Conservation (phyloP, 2,888 invertebrate species). For the Hyposoter dolosus region DNA sequence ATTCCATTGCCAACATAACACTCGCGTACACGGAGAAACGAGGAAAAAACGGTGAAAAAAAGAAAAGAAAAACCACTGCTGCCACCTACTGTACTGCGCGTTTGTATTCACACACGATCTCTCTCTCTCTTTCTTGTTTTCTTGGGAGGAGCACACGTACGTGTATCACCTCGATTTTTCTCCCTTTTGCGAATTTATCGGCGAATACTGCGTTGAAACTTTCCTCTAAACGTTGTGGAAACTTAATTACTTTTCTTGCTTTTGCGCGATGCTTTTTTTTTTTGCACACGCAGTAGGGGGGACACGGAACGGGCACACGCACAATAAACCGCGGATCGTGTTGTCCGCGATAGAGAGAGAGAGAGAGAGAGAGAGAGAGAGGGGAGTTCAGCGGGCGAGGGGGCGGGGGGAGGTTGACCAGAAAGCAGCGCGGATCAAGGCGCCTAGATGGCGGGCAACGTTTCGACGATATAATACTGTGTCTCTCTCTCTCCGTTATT, state of each 20-base stretch:
- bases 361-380: background rate
- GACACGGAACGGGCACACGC: constrained; percentile 43
- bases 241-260: constrained; percentile 14
- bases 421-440: constrained; percentile 65
- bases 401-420: constrained; percentile 34
- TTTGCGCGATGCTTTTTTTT: constrained; percentile 23
- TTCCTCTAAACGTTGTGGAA: constrained; percentile 18
- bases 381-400: constrained; percentile 12
- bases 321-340: constrained; percentile 62
- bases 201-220: constrained; percentile 26
- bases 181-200: constrained; percentile 4
- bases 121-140: constrained; percentile 8
- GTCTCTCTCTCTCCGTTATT: constrained; percentile 25
- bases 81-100: constrained; percentile 52
- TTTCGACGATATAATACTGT: constrained; percentile 47
- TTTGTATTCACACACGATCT: constrained; percentile 12
- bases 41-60: constrained; percentile 19
- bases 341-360: constrained; percentile 33
- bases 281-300: constrained; percentile 42
- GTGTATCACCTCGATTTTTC: constrained; percentile 27
- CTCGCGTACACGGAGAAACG: constrained; percentile 54
- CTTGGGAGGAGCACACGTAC: constrained; percentile 12
- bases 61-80: constrained; percentile 50
- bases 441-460: constrained; percentile 69
- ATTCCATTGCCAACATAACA: constrained; percentile 69